A percentile compares a stretch with the other conserved stretches of the same genome.
Conservation (phyloP, 2,797 vertebrate species). For the Sebastes taczanowskii region DNA sequence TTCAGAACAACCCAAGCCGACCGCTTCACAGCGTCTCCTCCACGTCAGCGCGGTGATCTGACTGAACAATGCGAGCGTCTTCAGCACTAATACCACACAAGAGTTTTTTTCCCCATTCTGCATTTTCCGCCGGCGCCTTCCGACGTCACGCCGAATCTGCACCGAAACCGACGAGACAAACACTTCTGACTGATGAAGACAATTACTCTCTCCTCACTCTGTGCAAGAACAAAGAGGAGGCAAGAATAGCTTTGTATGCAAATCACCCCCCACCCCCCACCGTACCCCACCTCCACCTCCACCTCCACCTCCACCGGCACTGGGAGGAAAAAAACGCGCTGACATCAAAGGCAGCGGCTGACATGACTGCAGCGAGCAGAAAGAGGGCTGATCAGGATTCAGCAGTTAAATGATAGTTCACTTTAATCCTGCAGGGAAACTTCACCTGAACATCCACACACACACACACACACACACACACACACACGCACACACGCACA, state of each 20-base stretch:
- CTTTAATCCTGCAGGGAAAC: slow-evolving; percentile 51
- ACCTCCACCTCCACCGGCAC: slow-evolving; percentile 13
- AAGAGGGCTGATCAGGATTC: slow-evolving; percentile 50
- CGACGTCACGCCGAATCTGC: slow-evolving; percentile 25
- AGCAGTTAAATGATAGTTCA: slow-evolving; percentile 47
- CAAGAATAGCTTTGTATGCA: slow-evolving; percentile 65
- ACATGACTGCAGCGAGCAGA: slow-evolving; percentile 44
- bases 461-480: not conserved
- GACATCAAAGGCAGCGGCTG: slow-evolving; percentile 63
- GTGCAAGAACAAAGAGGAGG: slow-evolving; percentile 53
- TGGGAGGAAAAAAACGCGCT: slow-evolving; percentile 13
- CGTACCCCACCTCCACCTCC: not conserved
- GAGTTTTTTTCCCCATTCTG: not conserved
- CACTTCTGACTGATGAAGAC: slow-evolving; percentile 51
- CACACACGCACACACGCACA: not conserved
- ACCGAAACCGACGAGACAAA: slow-evolving; percentile 36
- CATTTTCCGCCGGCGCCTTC: not conserved
- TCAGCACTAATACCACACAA: not conserved
- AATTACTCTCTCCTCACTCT: slow-evolving; percentile 31
- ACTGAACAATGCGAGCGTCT: not conserved
- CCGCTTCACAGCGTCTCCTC: not conserved
- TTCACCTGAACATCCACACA: slow-evolving; percentile 23
- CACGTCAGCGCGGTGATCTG: not conserved
- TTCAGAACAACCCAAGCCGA: not conserved
- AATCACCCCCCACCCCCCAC: slow-evolving; percentile 10